These are phyloP conservation scores for Ennomos quercinarius DNA, from an alignment of 2,888 invertebrate species.

Conservation along the genomic window DNA sequence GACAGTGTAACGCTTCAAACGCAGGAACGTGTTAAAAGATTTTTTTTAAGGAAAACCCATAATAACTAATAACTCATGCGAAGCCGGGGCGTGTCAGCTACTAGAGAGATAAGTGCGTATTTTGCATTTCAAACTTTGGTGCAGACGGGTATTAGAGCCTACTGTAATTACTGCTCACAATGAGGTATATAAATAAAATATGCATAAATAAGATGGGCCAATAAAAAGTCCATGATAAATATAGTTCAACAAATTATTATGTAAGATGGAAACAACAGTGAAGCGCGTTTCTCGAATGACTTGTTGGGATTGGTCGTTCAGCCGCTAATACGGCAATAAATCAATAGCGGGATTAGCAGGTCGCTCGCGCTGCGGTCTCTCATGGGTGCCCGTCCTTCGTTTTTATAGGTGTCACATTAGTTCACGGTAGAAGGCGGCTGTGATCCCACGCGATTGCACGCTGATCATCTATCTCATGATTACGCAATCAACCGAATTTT, in stretches of 20 bases:
- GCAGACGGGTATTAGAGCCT: no score
- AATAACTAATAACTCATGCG: no score
- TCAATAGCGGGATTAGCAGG: conserved; percentile 50
- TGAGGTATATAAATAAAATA: background rate
- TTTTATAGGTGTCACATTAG: conserved; percentile 68
- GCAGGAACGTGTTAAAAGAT: no score
- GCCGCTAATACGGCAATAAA: conserved; percentile 60
- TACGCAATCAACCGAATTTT: conserved; percentile 64
- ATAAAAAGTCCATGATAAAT: conserved; percentile 8
- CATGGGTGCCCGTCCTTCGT: conserved; percentile 62
- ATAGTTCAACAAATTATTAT: conserved; percentile 15
- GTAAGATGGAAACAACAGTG: conserved; percentile 8
- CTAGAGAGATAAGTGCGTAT: no score
- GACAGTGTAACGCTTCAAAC: no score
- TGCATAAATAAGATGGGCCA: conserved; percentile 7
- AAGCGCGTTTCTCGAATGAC: conserved; percentile 10
- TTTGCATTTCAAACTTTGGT: no score
- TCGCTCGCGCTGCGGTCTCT: conserved; percentile 45
- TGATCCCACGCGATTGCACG: conserved; percentile 63
- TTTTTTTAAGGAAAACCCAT: no score
- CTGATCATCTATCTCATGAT: conserved; percentile 56
- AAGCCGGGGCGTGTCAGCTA: no score
- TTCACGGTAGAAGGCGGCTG: conserved; percentile 50
- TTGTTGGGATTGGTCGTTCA: conserved; percentile 40
- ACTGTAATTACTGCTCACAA: no score